Percentiles rank a stretch among this genome's conserved stretches.
phyloP scores from a whole-genome alignment of 2,797 vertebrate species.

The Orientallactaga sibirica region DNA sequence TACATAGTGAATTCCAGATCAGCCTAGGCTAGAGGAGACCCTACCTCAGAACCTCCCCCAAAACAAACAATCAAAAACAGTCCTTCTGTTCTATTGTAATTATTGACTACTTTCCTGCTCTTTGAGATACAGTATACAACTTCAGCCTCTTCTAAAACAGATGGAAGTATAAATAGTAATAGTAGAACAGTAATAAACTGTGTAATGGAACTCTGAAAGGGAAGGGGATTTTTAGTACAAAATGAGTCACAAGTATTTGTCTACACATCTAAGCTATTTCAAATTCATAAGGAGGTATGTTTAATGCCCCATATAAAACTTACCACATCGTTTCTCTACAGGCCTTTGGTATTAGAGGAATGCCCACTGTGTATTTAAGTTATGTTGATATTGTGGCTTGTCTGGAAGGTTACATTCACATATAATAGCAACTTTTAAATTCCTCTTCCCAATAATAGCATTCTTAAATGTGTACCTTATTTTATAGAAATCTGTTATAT shows the following conservation, averaged over 20 bases:
- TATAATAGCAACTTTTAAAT: slow-evolving; percentile 59
- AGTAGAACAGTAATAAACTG: neutral
- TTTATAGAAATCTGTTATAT: slow-evolving; percentile 57
- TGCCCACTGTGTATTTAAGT: neutral
- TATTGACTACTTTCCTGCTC: slow-evolving; percentile 29
- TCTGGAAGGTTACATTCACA: slow-evolving; percentile 10
- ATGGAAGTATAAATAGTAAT: neutral
- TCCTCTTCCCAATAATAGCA: slow-evolving; percentile 33
- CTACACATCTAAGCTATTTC: slow-evolving; percentile 23
- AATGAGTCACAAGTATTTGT: slow-evolving; percentile 35
- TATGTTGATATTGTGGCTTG: neutral
- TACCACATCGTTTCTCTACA: slow-evolving; percentile 55
- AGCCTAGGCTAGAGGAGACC: too few relatives aligned
- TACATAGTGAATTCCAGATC: too few relatives aligned
- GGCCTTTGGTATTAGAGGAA: slow-evolving; percentile 33
- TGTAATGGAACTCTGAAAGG: neutral
- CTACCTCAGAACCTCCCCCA: too few relatives aligned
- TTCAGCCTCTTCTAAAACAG: neutral
- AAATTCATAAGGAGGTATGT: slow-evolving; percentile 4
- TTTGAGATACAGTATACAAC: slow-evolving; percentile 34
- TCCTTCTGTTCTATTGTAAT: neutral
- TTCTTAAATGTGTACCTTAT: slow-evolving; percentile 48
- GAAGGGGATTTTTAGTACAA: slow-evolving; percentile 46
- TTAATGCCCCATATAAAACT: slow-evolving; percentile 50
- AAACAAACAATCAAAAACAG: too few relatives aligned